phyloP scores from a whole-genome alignment of 2,797 vertebrate species.

The Hybognathus amarus region DNA sequence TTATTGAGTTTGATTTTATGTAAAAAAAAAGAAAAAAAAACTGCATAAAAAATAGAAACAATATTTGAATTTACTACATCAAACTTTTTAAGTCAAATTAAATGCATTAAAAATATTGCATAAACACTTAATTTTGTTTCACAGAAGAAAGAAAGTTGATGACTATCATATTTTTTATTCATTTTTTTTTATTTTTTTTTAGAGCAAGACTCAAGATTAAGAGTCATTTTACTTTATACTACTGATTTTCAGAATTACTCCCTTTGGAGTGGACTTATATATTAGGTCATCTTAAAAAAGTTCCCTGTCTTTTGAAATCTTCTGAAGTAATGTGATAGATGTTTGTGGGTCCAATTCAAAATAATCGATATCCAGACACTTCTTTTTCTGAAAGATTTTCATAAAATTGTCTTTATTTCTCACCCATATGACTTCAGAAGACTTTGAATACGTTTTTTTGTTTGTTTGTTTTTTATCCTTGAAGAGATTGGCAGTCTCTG shows the following conservation, averaged over 20 bases:
- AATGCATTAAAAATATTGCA: no score
- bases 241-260: no score
- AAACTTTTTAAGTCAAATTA: no score
- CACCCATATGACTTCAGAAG: neutral
- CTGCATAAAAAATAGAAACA: neutral
- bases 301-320: neutral
- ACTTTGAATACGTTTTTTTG: neutral
- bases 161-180: no score
- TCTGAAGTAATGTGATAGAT: neutral
- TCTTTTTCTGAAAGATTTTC: neutral
- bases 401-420: neutral
- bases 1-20: neutral
- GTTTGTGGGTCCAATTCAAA: neutral
- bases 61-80: no score
- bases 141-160: no score
- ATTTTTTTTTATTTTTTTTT: no score
- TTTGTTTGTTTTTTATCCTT: neutral
- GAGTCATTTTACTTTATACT: no score
- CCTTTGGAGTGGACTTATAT: neutral
- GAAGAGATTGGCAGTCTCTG: neutral
- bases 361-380: neutral
- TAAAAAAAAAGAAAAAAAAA: no score
- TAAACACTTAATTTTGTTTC: no score
- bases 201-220: no score
- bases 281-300: neutral